Base-by-base conservation (phyloP, 2,888 invertebrate genomes). In the Limenitis camilla region DNA sequence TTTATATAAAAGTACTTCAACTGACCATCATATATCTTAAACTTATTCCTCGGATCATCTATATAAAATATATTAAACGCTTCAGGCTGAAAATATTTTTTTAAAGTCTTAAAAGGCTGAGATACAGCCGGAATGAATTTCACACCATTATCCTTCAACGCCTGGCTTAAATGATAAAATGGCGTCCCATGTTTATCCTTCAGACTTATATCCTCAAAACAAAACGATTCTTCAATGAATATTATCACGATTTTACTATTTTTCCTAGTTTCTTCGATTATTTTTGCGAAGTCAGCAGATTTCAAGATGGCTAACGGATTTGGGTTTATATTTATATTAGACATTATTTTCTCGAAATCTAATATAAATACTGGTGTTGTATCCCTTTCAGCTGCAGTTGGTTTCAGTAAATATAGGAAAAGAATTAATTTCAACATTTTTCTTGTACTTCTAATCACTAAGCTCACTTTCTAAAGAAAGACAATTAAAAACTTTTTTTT, bases 201-300 rank as follows among this genome's bases (percentile, higher is more conserved):
- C 0, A 54, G 7, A 5, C 71, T 71, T 1, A 80, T 54, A n/a
- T 82, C 81, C 62, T 84, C 85, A 0, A 66, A 52, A 42, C 73
- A 68, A 2, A 84, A 68, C 0, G 54, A 52, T 0, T 81, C 74
- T 63, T 84, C 84, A 0, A 77, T 50, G 35, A 84, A 84, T 9
- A 81, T 61, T 0, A 84, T 57, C 0, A 81, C 53, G 0, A 68
- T 61, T 33, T 67, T 65, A 31, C 69, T 64, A 1, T 53, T 62
- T 46, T 65, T 70, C 0, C 66, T 60, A 0, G 69, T 63, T 0
- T 71, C 68, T 0, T 67, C 58, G 0, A 76, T 45, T 0, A 83
- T 67, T 0, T 71, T 63, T 0, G 63, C 40, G 43, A 84, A 84
- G 0, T 58, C 53, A 0, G 59, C 40, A 0, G 65, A 30, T 11